Base-by-base conservation (phyloP, 2,113 vertebrate species). In the Pelodiscus sinensis region DNA sequence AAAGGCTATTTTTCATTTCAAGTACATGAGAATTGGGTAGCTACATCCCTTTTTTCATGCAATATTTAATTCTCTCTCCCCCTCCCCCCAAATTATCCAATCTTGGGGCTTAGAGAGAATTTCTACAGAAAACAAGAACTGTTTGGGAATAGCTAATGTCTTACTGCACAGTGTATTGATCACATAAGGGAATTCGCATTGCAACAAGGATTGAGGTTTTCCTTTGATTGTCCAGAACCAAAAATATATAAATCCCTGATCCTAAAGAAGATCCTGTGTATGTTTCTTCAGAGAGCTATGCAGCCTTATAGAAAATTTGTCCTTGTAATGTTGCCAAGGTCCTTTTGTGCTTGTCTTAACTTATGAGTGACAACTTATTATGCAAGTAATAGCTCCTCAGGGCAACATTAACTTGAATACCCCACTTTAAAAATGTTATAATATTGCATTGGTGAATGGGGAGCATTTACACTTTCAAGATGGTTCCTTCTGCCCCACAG, bases 301-400 rank as follows among this genome's bases (percentile, higher is more conserved):
- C 56, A 89, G 18, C 60, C 35, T 11, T 55, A 77, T 18, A 44
- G 68, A 75, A 85, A 82, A 13, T 52, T 31, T 82, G 50, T 9
- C 12, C 31, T 80, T 62, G 44, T 18, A 91, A 87, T 35, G 56
- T 87, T 84, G 88, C 73, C n/a, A 54, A 16, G 57, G 82, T 71
- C 89, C 75, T 56, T 80, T 19, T 94, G 84, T 79, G 89, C 62
- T 94, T 55, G 52, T 85, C 58, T 58, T 89, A 95, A 73, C 56
- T 12, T 86, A 27, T n/a, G 92, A 79, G 52, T 50, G 52, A 96
- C 68, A 31, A 84, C 62, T 89, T 90, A 87, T 31, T 44, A 38
- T 2, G 0, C 3, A 80, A n/a, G 51, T 87, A 93, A 52, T 44
- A 87, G 57, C 44, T 73, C 71, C 9, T 6, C 29, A 82, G 80